These are phyloP conservation scores for Abrostola triplasia DNA, from an alignment of 2,888 invertebrate species.

Conservation along the genomic window DNA sequence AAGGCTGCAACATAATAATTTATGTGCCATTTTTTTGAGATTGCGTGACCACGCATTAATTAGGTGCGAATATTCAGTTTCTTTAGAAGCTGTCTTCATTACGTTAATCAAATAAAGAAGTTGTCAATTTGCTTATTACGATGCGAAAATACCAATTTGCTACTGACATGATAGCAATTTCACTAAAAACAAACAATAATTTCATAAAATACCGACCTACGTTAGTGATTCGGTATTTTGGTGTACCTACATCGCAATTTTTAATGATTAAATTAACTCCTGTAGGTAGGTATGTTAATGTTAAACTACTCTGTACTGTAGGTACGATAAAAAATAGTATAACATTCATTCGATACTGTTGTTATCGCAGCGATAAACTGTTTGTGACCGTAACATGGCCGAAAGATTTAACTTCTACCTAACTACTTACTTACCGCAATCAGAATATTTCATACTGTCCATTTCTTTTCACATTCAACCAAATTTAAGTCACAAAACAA, in stretches of 20 bases:
- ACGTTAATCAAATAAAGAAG: no score
- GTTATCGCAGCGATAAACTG: constrained; percentile 30
- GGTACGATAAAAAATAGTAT: constrained; percentile 39
- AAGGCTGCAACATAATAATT: constrained; percentile 48
- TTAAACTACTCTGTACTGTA: constrained; percentile 18
- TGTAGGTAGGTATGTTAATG: constrained; percentile 1
- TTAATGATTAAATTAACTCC: constrained; percentile 15
- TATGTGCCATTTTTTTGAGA: constrained; percentile 39
- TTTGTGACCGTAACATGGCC: constrained; percentile 10
- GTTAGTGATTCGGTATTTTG: not conserved
- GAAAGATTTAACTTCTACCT: constrained; percentile 31
- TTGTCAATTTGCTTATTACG: no score
- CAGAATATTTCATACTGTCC: no score
- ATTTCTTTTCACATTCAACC: not conserved
- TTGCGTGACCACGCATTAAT: constrained; percentile 15
- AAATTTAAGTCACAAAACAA: not conserved
- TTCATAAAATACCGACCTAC: not conserved
- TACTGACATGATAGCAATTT: not conserved
- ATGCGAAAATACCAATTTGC: not conserved
- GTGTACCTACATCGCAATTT: not conserved
- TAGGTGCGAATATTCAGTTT: not conserved
- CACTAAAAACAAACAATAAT: not conserved
- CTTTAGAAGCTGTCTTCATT: not conserved
- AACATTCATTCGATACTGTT: constrained; percentile 25
- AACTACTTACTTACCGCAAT: not conserved